Percentiles rank a stretch among this genome's conserved stretches.
Conservation (phyloP, 1,140 invertebrate genomes). For the Drosophila rufa region DNA sequence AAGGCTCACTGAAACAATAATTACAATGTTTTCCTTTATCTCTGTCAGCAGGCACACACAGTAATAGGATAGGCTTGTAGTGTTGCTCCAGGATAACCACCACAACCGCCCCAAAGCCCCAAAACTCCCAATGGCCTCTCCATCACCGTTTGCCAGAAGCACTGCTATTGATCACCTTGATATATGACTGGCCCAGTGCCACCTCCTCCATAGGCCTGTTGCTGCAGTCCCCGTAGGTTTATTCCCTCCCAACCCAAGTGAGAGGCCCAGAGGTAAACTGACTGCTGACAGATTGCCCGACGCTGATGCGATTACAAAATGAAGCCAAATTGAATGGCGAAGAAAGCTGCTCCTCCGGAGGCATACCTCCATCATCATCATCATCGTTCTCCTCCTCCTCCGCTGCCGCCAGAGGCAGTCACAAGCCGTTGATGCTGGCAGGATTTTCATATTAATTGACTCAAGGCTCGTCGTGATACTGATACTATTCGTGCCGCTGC, state of each 20-base stretch:
- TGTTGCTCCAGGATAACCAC: background rate
- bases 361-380: constrained; percentile 20
- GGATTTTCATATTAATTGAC: constrained; percentile 62
- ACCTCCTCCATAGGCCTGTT: constrained; percentile 7
- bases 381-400: background rate
- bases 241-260: background rate
- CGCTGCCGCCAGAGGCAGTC: background rate
- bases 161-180: constrained; percentile 51
- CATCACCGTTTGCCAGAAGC: constrained; percentile 50
- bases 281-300: constrained; percentile 53
- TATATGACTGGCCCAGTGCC: constrained; percentile 32
- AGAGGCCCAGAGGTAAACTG: constrained; percentile 36
- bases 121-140: constrained; percentile 23
- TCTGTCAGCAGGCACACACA: constrained; percentile 1
- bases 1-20: constrained; percentile 26
- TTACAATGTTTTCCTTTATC: constrained; percentile 11
- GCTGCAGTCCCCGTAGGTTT: background rate
- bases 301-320: constrained; percentile 57
- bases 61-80: constrained; percentile 34
- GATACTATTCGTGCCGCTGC: constrained; percentile 18
- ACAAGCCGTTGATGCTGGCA: constrained; percentile 34
- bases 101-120: background rate
- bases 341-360: constrained; percentile 33
- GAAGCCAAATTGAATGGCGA: constrained; percentile 58
- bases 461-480: constrained; percentile 21